Percentiles rank a stretch among this genome's conserved stretches.
These are phyloP conservation scores for Cliona cf. orientalis DNA, from an alignment of 37 sponge, comb jelly and placozoan species.

Conservation along the genomic window DNA sequence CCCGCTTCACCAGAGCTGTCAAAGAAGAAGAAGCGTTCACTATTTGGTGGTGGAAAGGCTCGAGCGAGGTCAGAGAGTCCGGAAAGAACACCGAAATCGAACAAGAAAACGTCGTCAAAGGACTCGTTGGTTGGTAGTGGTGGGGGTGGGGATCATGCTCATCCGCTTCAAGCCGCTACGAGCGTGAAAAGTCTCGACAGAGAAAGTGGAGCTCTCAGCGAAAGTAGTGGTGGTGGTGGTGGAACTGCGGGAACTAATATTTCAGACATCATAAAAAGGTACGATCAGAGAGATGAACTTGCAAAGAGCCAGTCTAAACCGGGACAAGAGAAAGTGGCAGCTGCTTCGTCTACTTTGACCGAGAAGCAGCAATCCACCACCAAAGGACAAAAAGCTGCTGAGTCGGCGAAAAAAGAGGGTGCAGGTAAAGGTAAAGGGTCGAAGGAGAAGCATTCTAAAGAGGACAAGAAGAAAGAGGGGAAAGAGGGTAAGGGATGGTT, in stretches of 20 bases:
- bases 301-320: too few species aligned
- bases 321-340: too few species aligned
- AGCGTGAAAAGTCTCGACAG: too few species aligned
- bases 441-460: not conserved
- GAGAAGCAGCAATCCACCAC: not conserved
- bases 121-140: not conserved
- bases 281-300: constrained; percentile 2
- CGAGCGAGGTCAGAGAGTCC: constrained; percentile 27
- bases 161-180: too few species aligned
- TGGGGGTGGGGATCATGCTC: too few species aligned
- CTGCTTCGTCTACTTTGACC: not conserved
- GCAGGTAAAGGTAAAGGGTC: not conserved
- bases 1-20: not conserved
- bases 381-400: not conserved
- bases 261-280: not conserved
- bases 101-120: not conserved
- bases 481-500: constrained; percentile 1
- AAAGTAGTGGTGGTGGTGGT: not conserved
- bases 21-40: not conserved
- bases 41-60: not conserved
- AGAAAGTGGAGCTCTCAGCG: too few species aligned
- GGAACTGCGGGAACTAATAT: not conserved
- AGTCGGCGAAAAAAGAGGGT: not conserved
- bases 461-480: not conserved
- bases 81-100: not conserved